Conservation (phyloP, 2,888 invertebrate species). For the Taenaris catops region DNA sequence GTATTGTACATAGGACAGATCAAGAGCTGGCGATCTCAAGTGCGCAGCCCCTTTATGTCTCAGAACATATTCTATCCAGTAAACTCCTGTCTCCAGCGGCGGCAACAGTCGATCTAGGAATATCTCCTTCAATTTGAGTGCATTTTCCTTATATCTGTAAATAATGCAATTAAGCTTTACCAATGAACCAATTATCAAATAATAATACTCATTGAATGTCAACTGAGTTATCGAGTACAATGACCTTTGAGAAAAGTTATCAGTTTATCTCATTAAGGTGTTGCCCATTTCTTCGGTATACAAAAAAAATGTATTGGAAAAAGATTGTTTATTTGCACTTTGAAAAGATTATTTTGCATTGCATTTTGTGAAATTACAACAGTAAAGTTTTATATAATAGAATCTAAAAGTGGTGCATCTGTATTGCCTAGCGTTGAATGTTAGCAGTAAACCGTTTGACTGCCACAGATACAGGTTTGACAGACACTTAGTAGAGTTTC, state of each 20-base stretch:
- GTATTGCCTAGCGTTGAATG: too few species aligned
- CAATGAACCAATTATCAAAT: neutral
- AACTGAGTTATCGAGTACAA: conserved; percentile 22
- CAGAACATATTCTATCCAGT: conserved; percentile 83
- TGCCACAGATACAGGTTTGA: too few species aligned
- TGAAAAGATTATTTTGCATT: too few species aligned
- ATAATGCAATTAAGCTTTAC: neutral
- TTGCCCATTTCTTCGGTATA: too few species aligned
- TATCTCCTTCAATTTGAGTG: conserved; percentile 61
- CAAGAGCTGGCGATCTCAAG: conserved; percentile 68
- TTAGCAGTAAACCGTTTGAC: too few species aligned
- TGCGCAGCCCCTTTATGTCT: conserved; percentile 78
- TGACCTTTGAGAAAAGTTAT: conserved; percentile 4
- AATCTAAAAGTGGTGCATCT: too few species aligned
- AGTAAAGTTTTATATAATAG: too few species aligned
- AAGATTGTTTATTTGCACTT: too few species aligned
- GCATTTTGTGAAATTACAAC: too few species aligned
- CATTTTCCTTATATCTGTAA: conserved; percentile 76
- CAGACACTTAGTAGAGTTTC: too few species aligned
- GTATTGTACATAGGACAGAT: conserved; percentile 67
- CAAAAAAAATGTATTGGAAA: neutral
- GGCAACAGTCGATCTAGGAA: conserved; percentile 79
- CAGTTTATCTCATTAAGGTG: too few species aligned
- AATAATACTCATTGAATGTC: conserved; percentile 14
- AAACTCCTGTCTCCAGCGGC: conserved; percentile 80